Evolutionary conservation across 2,113 vertebrate species (phyloP).

Genomic region (Mastomys natalensis): DNA sequence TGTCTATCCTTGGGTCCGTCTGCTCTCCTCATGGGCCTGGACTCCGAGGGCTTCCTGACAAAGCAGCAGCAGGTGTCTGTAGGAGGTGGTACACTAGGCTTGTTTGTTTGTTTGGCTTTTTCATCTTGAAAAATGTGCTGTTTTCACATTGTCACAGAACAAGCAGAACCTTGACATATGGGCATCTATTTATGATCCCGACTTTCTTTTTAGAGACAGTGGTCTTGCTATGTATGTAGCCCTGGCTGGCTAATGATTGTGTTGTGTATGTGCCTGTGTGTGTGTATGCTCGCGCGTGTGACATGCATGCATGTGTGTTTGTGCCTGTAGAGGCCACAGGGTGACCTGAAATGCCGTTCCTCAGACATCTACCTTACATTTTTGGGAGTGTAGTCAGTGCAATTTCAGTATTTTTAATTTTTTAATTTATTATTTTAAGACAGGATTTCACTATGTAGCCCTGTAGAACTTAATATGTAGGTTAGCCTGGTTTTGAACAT

Average conservation of each 20-base stretch:
- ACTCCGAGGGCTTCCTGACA: neutral
- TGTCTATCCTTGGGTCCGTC: neutral
- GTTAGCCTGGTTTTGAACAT: neutral
- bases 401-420: neutral
- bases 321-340: neutral
- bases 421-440: neutral
- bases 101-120: slow-evolving; percentile 68
- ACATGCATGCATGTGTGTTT: neutral
- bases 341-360: neutral
- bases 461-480: neutral
- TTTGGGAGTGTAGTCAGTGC: neutral
- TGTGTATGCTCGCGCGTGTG: no score
- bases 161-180: slow-evolving; percentile 68
- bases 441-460: neutral
- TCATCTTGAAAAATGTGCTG: slow-evolving; percentile 4
- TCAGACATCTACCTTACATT: neutral
- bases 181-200: slow-evolving; percentile 43
- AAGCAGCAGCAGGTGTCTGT: neutral
- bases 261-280: neutral
- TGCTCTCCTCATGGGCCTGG: neutral
- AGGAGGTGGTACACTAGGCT: neutral
- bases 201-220: neutral
- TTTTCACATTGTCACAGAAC: slow-evolving; percentile 56
- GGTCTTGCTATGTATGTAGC: neutral
- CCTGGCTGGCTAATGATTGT: neutral